Evolutionary conservation across 2,113 vertebrate genomes (phyloP), one percentile per base, ranked within the genome.

Genomic region (Symphodus melops): DNA sequence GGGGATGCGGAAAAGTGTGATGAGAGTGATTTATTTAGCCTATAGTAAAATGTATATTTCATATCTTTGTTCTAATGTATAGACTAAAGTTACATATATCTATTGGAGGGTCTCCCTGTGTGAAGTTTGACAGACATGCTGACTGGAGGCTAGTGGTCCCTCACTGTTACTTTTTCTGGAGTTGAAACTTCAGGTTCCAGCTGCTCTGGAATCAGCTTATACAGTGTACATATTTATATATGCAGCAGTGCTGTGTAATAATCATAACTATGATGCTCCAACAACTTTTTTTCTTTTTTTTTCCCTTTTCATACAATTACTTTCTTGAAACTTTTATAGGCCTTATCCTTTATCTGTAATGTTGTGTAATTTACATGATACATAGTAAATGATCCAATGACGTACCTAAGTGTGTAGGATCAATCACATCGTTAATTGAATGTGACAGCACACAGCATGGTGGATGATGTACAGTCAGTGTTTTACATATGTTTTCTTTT

Each of bases 191-290:
- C 64, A 65, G 25, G 61, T 66, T 89, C 39, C 66, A 72, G 66
- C 72, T 86, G 57, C 75, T 77, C 64, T 87, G 71, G 53, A 70
- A 70, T 80, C 62, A 64, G 63, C 58, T 14, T 78, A 72, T 83
- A 83, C 64, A 80, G 67, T 88, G 80, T 89, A 88, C 68, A 83
- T 77, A 88, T 68, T 68, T 75, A 54, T 73, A 77, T 82, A 72
- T 81, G 53, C 68, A 83, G 65, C 63, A 72, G 68, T 75, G 83
- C 75, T 88, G 85, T 79, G 68, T 42, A 58, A 58, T 54, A 72
- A 64, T 62, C 51, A 54, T 89, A 86, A 88, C 86, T 89, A 92
- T 89, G 61, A 82, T 68, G n/a, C 69, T 76, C 39, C 65, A 60
- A 37, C 16, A 46, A 63, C 21, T 5, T 20, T 55, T 59, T 57